These are phyloP conservation scores for Tipula helvola DNA, from an alignment of 2,888 invertebrate species.

Conservation along the genomic window DNA sequence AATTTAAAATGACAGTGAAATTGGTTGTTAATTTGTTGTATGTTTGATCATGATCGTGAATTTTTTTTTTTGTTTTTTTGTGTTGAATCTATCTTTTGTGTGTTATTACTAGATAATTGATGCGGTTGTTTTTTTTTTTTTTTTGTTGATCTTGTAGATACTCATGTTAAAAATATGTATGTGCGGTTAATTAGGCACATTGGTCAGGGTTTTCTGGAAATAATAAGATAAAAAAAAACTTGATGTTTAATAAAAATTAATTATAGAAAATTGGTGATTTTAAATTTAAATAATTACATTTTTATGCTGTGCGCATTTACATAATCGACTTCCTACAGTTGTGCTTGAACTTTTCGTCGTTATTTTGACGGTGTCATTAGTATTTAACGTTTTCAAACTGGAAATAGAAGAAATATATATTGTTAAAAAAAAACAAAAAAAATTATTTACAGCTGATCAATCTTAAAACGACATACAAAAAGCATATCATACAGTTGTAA, in stretches of 20 bases:
- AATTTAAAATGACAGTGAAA: neutral
- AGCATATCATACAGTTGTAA: neutral
- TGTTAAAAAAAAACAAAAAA: neutral
- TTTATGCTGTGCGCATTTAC: neutral
- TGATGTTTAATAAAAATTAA: neutral
- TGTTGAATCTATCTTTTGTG: neutral
- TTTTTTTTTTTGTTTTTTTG: neutral
- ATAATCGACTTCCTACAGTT: neutral
- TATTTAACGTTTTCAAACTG: neutral
- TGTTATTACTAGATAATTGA: neutral
- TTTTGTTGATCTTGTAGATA: neutral
- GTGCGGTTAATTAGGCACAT: neutral
- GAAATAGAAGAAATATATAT: neutral
- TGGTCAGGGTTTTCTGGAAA: neutral
- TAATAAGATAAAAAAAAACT: neutral
- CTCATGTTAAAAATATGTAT: neutral
- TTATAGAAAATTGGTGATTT: neutral
- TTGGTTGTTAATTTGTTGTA: neutral
- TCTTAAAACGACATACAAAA: neutral
- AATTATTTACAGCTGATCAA: neutral
- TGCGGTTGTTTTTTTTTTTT: neutral
- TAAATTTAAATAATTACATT: neutral
- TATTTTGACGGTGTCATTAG: neutral
- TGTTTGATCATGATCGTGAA: neutral
- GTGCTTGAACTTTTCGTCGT: neutral